These are phyloP conservation scores for Melolontha melolontha DNA, from an alignment of 2,888 invertebrate species.

Conservation along the genomic window DNA sequence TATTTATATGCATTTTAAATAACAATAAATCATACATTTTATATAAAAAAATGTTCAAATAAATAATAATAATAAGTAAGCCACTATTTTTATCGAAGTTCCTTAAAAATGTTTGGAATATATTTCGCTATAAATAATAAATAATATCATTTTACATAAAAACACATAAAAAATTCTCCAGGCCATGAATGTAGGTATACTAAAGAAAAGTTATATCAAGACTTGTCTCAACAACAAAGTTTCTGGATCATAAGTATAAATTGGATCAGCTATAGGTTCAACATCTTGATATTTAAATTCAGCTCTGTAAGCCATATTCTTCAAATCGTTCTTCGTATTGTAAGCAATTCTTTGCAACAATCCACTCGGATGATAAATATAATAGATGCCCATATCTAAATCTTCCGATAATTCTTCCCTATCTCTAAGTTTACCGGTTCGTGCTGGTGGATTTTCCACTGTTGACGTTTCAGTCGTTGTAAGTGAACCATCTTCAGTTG, in stretches of 20 bases:
- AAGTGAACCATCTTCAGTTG: slow-evolving; percentile 55
- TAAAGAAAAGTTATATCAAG: background rate
- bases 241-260: slow-evolving; percentile 68
- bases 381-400: slow-evolving; percentile 70
- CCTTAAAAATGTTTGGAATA: too few species aligned
- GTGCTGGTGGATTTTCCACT: slow-evolving; percentile 43
- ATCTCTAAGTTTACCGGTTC: slow-evolving; percentile 30
- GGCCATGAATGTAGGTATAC: too few species aligned
- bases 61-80: too few species aligned
- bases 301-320: slow-evolving; percentile 75
- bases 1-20: too few species aligned
- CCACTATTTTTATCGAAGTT: too few species aligned
- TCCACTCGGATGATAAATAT: slow-evolving; percentile 73
- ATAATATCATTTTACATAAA: too few species aligned
- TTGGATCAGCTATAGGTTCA: slow-evolving; percentile 73
- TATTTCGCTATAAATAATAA: too few species aligned
- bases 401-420: slow-evolving; percentile 44
- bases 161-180: too few species aligned
- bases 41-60: too few species aligned
- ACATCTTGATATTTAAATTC: slow-evolving; percentile 74
- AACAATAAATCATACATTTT: too few species aligned
- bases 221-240: slow-evolving; percentile 53
- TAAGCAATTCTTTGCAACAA: slow-evolving; percentile 74
- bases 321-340: slow-evolving; percentile 67
- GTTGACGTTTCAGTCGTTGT: slow-evolving; percentile 45